Evolutionary conservation across 2,888 invertebrate genomes (phyloP).

Genomic region (Thecophora atra): DNA sequence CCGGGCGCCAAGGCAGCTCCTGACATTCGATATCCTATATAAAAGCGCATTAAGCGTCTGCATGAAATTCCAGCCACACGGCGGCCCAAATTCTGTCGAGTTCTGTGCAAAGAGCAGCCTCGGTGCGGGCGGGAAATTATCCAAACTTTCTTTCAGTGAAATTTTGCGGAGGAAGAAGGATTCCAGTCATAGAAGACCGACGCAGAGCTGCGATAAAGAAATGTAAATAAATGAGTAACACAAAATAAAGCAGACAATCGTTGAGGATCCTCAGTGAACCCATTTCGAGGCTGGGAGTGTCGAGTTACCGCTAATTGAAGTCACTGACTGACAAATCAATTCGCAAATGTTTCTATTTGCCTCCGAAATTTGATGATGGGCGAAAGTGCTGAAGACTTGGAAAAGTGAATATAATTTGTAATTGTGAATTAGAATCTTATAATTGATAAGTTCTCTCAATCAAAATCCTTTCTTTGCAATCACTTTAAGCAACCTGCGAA

Average conservation of each 20-base stretch:
- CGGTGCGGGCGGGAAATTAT: neutral
- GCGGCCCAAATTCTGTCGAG: neutral
- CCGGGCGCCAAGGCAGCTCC: constrained; percentile 44
- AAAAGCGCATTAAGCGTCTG: constrained; percentile 58
- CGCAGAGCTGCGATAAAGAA: neutral
- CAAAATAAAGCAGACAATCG: too few species aligned
- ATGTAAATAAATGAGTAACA: constrained; percentile 1
- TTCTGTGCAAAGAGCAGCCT: too few species aligned
- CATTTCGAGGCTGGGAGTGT: neutral
- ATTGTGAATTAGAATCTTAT: too few species aligned
- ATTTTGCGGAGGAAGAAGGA: neutral
- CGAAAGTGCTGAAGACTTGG: too few species aligned
- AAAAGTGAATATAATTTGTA: too few species aligned
- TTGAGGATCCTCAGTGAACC: neutral
- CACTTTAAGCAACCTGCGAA: neutral
- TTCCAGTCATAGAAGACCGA: neutral
- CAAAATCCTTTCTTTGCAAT: neutral
- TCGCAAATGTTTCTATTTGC: neutral
- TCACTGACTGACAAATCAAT: neutral
- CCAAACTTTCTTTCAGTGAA: neutral
- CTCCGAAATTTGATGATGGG: too few species aligned
- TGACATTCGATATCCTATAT: constrained; percentile 62
- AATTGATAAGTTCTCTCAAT: too few species aligned
- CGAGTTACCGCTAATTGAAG: constrained; percentile 16
- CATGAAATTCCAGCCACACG: neutral